These are phyloP conservation scores for Aplidium turbinatum DNA, from an alignment of 23 tunicate genomes.

Conservation along the genomic window DNA sequence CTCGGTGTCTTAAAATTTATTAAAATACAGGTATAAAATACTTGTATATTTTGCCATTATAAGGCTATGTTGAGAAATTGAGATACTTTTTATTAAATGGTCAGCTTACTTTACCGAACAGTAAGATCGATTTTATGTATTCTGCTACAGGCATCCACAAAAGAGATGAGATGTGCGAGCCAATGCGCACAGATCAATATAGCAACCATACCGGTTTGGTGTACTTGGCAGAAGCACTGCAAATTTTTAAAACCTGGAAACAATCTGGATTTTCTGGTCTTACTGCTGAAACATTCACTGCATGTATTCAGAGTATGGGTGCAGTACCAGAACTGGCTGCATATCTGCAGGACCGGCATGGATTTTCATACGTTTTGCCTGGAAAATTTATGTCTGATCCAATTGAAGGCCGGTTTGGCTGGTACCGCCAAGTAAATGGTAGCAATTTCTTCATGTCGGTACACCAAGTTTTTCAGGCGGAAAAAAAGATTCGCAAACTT, in stretches of 20 bases:
- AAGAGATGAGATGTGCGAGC: constrained; percentile 1
- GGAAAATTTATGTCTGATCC: constrained; percentile 12
- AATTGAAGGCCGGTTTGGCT: constrained; percentile 27
- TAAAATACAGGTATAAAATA: too few species aligned
- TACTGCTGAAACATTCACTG: constrained; percentile 6
- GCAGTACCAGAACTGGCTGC: too few species aligned
- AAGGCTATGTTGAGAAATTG: too few species aligned
- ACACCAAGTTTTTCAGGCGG: neutral
- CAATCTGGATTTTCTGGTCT: neutral
- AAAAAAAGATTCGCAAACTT: neutral
- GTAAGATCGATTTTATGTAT: too few species aligned
- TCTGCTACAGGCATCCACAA: neutral
- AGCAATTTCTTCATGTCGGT: constrained; percentile 3
- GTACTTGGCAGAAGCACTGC: neutral
- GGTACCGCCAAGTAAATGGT: constrained; percentile 17
- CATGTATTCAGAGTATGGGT: constrained; percentile 23
- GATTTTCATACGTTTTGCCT: constrained; percentile 4
- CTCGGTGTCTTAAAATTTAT: too few species aligned
- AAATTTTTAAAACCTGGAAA: constrained; percentile 4
- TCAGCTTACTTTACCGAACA: too few species aligned
- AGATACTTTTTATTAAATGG: too few species aligned
- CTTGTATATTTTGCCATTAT: too few species aligned
- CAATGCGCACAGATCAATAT: constrained; percentile 8
- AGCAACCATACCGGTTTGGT: neutral
- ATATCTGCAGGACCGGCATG: constrained; percentile 6